These are phyloP conservation scores for Molossus alvarezi DNA, from an alignment of 2,797 vertebrate species.

Conservation along the genomic window DNA sequence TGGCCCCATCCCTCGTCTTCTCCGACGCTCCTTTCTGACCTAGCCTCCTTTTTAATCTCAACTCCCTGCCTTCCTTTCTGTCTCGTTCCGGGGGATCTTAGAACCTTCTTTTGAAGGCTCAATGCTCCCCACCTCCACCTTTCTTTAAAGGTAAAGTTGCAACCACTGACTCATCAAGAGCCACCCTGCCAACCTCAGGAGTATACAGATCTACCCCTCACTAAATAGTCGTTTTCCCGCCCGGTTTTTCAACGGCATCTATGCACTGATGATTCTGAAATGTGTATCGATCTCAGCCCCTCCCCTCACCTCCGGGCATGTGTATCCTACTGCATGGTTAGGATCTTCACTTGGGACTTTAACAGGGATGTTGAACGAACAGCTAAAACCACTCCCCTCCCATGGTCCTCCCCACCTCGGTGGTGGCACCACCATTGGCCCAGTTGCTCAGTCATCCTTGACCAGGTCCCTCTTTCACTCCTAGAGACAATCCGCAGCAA, in stretches of 20 bases:
- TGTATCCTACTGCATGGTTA: not conserved
- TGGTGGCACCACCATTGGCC: too few species aligned
- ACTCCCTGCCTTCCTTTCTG: not conserved
- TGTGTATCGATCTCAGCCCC: not conserved
- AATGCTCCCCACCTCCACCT: not conserved
- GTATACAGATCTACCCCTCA: not conserved
- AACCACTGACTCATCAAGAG: not conserved
- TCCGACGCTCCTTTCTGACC: not conserved
- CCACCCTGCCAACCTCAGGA: not conserved
- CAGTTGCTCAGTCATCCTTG: not conserved
- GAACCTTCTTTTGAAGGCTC: not conserved
- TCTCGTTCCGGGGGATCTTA: not conserved
- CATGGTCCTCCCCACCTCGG: accelerated
- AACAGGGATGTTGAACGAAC: not conserved
- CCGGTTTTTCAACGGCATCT: not conserved
- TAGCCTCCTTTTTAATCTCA: not conserved
- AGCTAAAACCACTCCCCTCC: not conserved
- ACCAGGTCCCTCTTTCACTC: not conserved
- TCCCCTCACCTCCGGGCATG: not conserved
- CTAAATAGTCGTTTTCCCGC: not conserved
- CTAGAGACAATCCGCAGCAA: not conserved
- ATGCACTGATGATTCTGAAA: not conserved
- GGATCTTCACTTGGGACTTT: not conserved
- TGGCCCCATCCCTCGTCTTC: not conserved
- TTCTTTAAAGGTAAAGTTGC: not conserved